A percentile compares a stretch with the other conserved stretches of the same genome.
phyloP scores from a whole-genome alignment of 2,797 vertebrate genomes.

The Karalla daura region DNA sequence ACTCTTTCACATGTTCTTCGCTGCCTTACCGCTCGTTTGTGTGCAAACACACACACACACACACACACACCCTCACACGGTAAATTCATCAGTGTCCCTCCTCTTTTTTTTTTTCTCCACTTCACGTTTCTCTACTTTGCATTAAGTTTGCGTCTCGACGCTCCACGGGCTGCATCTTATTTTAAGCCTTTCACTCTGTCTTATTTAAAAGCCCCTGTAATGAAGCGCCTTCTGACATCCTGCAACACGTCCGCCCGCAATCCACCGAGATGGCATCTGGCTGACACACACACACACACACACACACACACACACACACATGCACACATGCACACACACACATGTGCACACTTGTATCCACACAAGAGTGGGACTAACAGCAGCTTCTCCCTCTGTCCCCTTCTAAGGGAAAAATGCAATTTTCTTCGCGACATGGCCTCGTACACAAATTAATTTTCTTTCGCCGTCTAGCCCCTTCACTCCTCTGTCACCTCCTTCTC shows the following conservation, averaged over 20 bases:
- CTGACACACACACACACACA: conserved; percentile 7
- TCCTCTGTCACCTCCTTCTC: conserved; percentile 46
- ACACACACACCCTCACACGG: not conserved
- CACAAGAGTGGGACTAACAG: conserved; percentile 9
- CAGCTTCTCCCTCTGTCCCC: conserved; percentile 35
- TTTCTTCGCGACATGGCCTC: conserved; percentile 71
- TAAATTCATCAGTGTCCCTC: conserved; percentile 16
- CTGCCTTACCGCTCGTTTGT: conserved; percentile 41
- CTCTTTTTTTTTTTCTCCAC: not conserved
- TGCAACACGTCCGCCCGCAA: conserved; percentile 40
- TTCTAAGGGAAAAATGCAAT: conserved; percentile 60
- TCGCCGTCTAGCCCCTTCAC: conserved; percentile 53
- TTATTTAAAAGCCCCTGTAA: conserved; percentile 55
- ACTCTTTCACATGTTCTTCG: conserved; percentile 22
- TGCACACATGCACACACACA: conserved; percentile 8
- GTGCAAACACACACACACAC: not conserved
- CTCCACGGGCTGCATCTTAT: conserved; percentile 40
- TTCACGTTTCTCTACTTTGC: conserved; percentile 33
- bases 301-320: conserved; percentile 12
- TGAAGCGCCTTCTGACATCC: conserved; percentile 44
- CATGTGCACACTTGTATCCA: conserved; percentile 10
- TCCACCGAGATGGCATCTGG: conserved; percentile 49
- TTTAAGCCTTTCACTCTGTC: conserved; percentile 54
- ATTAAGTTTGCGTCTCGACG: conserved; percentile 24
- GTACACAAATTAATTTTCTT: conserved; percentile 80